Conservation (phyloP, 1,140 invertebrate species). For the Conopomorpha cramerella region DNA sequence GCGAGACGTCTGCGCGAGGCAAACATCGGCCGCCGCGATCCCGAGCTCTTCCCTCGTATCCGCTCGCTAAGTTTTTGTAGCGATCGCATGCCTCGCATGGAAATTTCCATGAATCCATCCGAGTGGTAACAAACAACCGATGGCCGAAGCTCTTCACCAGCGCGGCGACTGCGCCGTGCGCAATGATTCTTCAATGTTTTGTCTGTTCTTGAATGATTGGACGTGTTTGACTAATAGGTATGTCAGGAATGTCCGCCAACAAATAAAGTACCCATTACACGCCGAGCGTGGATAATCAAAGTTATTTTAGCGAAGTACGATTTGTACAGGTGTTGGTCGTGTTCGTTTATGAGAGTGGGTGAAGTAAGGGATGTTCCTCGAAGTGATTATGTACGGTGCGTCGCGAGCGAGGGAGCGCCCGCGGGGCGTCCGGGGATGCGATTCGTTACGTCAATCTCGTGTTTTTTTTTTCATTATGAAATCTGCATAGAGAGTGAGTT, state of each 20-base stretch:
- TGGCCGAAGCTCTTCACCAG: too few species aligned
- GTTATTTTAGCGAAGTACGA: constrained; percentile 1
- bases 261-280: too few species aligned
- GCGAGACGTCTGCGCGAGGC: constrained; percentile 36
- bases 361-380: constrained; percentile 38
- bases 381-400: constrained; percentile 52
- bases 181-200: too few species aligned
- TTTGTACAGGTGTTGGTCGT: constrained; percentile 20
- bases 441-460: constrained; percentile 56
- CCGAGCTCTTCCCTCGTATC: constrained; percentile 1
- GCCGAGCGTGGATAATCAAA: not conserved
- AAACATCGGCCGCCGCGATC: constrained; percentile 35
- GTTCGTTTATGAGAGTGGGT: constrained; percentile 44
- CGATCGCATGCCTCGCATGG: not conserved
- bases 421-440: constrained; percentile 28
- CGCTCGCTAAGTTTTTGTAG: not conserved
- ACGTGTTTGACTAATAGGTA: too few species aligned
- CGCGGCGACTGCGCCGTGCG: too few species aligned
- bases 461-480: constrained; percentile 43
- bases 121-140: too few species aligned
- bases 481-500: constrained; percentile 53
- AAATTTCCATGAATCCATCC: too few species aligned
- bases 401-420: constrained; percentile 21
- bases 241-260: too few species aligned
- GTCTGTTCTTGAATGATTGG: too few species aligned